Evolutionary conservation across 2,888 invertebrate species (phyloP), one percentile per base, ranked within the genome.

Genomic region (Spialia ferax): DNA sequence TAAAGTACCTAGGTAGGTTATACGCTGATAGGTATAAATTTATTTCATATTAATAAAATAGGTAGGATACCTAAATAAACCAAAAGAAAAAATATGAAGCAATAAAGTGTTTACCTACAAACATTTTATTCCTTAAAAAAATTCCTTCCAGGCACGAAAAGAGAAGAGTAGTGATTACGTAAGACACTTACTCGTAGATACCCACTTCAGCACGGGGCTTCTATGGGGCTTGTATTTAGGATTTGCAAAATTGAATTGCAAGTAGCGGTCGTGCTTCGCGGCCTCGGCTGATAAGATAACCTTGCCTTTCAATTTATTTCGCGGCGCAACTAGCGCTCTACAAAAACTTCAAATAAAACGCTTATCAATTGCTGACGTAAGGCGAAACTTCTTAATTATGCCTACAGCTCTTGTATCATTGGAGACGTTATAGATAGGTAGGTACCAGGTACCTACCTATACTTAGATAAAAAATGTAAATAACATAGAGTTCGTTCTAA

Each of bases 201-300:
- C n/a, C n/a, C n/a, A n/a, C n/a, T n/a, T n/a, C n/a, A n/a, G n/a
- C n/a, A n/a, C n/a, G n/a, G n/a, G n/a, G 18, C 10, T 18, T 48
- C 20, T 20, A 48, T 48, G 20, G 11, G 20, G 11, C 48, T 20
- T 20, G 20, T 38, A 66, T 32, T 60, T 55, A 61, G 62, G 64
- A 71, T 82, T 82, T 77, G 77, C 77, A 74, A 80, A 83, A 82
- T 77, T 76, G 74, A 81, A 78, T 77, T 70, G 74, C 78, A 77
- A 79, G 78, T 77, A 54, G 50, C 55, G 22, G 56, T 62, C 60
- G 67, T n/a, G 61, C 55, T 35, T 23, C 42, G 74, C 78, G 79
- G 76, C 81, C 85, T 84, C 87, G 86, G 86, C 76, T 87, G 93
- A 93, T 93, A 92, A 93, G 91, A 93, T 93, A 93, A 93, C 93